Base-by-base conservation (phyloP, 2,113 vertebrate species). In the Choloepus hoffmanni region DNA sequence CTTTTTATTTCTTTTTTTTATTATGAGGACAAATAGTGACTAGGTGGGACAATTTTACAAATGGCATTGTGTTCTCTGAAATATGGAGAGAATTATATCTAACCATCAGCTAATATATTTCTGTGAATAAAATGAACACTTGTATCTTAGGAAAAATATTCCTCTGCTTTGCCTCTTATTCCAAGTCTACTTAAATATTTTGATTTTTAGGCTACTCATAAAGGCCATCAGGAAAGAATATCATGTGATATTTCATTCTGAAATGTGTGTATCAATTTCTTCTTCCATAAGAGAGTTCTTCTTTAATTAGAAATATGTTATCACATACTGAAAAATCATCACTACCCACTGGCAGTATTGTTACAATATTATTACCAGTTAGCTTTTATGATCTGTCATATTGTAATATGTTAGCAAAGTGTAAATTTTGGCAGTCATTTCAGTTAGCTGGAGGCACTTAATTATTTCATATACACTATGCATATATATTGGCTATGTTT, bases 331-430 rank as follows among this genome's bases (percentile, higher is more conserved):
- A 91, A 98, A 96, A 89, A 82, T 93, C 82, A 96, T 87, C 86
- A 84, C 86, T 83, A 45, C 43, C 5, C 43, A 63, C 40, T 89
- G 19, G 53, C 16, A 70, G 9, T n/a, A 70, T 92, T 94, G 63
- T 96, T 95, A 14, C 4, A 89, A 74, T 63, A 89, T 68, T 63
- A 89, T 68, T 79, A 45, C 63, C n/a, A 48, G 14, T 77, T 74
- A 89, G 30, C 8, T 95, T 97, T 98, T 97, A 96, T 95, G 89
- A 95, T 89, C 87, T 97, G 68, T 95, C 95, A 85, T 91, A 43
- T 68, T 96, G 13, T 82, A 76, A 50, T 81, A 82, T 95, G 92
- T 96, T 85, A 95, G 23, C 33, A 73, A 97, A 97, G 23, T 95
- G 19, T 94, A 91, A 96, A 40, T 90, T 97, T 48, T 45, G 45